Evolutionary conservation across 2,888 invertebrate genomes (phyloP).

Genomic region (Sminthurinus aureus): DNA sequence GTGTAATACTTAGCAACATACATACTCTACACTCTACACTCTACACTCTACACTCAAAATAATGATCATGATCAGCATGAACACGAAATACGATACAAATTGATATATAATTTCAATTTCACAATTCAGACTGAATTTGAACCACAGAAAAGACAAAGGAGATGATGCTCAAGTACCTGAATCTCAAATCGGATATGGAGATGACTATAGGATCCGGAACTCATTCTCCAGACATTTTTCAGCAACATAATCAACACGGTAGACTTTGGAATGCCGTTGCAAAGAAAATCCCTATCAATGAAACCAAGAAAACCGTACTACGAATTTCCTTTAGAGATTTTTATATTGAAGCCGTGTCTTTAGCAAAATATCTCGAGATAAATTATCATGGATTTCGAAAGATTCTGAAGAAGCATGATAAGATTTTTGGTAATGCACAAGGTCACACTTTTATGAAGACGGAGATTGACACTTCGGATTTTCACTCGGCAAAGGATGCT

Average conservation of each 20-base stretch:
- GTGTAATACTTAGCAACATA: not conserved
- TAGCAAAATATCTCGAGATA: slow-evolving; percentile 13
- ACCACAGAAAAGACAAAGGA: not conserved
- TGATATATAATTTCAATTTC: not conserved
- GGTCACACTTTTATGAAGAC: not conserved
- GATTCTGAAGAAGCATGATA: slow-evolving; percentile 33
- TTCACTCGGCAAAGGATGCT: slow-evolving; percentile 4
- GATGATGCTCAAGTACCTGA: not conserved
- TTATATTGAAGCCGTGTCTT: not conserved
- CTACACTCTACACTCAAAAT: not conserved
- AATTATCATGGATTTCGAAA: slow-evolving; percentile 31
- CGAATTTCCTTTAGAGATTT: not conserved
- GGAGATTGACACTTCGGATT: not conserved
- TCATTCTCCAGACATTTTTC: not conserved
- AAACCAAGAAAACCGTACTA: not conserved
- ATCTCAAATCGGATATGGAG: slow-evolving; percentile 15
- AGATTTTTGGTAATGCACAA: not conserved
- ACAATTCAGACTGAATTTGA: not conserved
- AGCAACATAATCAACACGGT: not conserved
- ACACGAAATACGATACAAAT: not conserved
- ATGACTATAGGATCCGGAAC: too few species aligned
- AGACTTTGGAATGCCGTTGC: not conserved
- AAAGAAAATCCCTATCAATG: not conserved
- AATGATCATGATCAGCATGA: not conserved
- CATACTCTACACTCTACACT: too few species aligned